These are phyloP conservation scores for Monochamus saltuarius DNA, from an alignment of 1,140 invertebrate species.

Conservation along the genomic window DNA sequence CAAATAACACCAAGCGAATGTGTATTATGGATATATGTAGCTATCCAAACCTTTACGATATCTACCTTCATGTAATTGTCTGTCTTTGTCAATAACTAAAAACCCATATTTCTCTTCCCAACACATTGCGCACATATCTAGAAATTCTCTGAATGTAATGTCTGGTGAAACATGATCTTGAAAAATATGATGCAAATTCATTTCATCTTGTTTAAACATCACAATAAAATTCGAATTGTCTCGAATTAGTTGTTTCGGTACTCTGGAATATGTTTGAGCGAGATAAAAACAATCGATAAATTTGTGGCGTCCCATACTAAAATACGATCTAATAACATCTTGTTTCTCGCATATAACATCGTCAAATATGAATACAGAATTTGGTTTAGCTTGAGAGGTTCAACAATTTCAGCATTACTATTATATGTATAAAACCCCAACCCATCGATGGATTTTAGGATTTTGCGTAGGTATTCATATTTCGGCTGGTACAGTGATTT, in stretches of 20 bases:
- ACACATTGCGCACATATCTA: constrained; percentile 42
- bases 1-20: too few relatives aligned
- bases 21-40: constrained; percentile 16
- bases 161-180: constrained; percentile 48
- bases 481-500: constrained; percentile 5
- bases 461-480: constrained; percentile 2
- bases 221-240: constrained; percentile 51
- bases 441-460: neutral
- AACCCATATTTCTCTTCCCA: constrained; percentile 41
- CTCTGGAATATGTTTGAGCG: constrained; percentile 47
- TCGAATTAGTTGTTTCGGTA: constrained; percentile 50
- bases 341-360: constrained; percentile 46
- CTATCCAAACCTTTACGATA: constrained; percentile 44
- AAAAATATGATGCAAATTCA: constrained; percentile 51
- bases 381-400: constrained; percentile 23
- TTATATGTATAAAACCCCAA: too few relatives aligned
- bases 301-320: constrained; percentile 41
- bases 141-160: constrained; percentile 46
- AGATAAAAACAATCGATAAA: constrained; percentile 21
- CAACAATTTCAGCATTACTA: too few relatives aligned
- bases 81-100: constrained; percentile 45
- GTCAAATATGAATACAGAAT: constrained; percentile 49
- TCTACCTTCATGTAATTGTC: constrained; percentile 35
- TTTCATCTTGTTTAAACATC: constrained; percentile 51
- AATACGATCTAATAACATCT: constrained; percentile 43